Base-by-base conservation (phyloP, 2,113 vertebrate species). In the Nothoprocta perdicaria region DNA sequence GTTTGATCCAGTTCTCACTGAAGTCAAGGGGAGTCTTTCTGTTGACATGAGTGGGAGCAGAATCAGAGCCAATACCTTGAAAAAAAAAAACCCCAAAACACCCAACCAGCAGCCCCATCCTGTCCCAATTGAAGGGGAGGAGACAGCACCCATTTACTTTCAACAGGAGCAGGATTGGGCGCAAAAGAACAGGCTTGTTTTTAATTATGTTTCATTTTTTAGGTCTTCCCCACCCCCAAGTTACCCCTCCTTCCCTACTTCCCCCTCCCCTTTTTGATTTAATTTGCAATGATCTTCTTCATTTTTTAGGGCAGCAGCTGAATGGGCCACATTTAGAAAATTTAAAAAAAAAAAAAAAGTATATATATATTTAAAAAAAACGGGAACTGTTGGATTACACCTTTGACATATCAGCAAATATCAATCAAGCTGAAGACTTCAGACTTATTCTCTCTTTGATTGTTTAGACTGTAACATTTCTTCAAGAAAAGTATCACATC, bases 281-380 rank as follows among this genome's bases (percentile, higher is more conserved):
- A 98, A 97, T 97, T 96, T 95, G 93, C 94, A 91, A 96, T 69
- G 94, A 95, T 97, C 96, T 96, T 96, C 97, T 97, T 98, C 98
- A 97, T 98, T 99, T 96, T 95, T 98, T 97, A 98, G 97, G 98
- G 97, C 98, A 97, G 97, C 97, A 98, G 97, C 97, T 98, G 98
- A 99, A 98, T 97, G 98, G 98, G 98, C 98, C 97, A 98, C 97
- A 98, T 98, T 98, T 98, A 98, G 94, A 76, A 96, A 96, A 38
- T 38, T 38, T 6, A 46, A 46, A 46, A 46, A 46, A 46, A 46
- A 46, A 97, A 97, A 97, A 97, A 97, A 97, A 96, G 87, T 95
- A 96, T 97, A 97, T 98, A 73, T 98, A 95, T 98, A 95, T 95
- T 89, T 89, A 84, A 90, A 96, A 94, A 95, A 97, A 98, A 96